phyloP scores from a whole-genome alignment of 2,113 vertebrate species.

The Acanthisitta chloris region DNA sequence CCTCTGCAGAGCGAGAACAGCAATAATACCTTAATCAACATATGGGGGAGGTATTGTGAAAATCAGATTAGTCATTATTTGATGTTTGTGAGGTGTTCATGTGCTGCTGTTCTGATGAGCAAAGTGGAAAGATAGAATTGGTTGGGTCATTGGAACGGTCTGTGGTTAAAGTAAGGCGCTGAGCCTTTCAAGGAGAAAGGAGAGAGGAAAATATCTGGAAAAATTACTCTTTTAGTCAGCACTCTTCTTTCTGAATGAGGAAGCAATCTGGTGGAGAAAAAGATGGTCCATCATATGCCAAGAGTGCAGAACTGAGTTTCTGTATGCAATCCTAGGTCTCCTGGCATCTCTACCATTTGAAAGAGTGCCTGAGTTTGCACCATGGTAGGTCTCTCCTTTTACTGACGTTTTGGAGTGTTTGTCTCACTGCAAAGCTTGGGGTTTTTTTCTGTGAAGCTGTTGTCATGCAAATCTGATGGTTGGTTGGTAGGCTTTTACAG shows the following conservation, averaged over 20 bases:
- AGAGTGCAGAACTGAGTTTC: neutral
- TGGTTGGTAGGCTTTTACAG: conserved; percentile 9
- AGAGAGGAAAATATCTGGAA: neutral
- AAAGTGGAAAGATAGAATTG: neutral
- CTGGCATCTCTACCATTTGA: neutral
- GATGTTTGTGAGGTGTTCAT: neutral
- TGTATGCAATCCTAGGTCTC: neutral
- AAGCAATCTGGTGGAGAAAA: neutral
- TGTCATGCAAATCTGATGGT: neutral
- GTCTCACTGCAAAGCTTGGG: neutral
- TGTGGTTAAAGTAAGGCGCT: neutral
- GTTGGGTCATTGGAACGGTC: neutral
- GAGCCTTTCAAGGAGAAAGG: neutral
- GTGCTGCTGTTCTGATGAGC: neutral
- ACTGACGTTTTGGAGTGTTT: neutral
- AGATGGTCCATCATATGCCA: neutral
- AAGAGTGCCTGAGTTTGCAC: neutral
- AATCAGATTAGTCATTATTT: conserved; percentile 48
- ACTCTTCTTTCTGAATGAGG: neutral
- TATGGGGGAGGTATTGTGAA: conserved; percentile 30
- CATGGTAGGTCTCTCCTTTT: neutral
- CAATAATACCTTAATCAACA: conserved; percentile 7
- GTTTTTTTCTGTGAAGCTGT: neutral
- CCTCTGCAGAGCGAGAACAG: neutral
- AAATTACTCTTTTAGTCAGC: neutral